Base-by-base conservation (phyloP, 2,888 invertebrate genomes). In the Microlaimidae sp. region DNA sequence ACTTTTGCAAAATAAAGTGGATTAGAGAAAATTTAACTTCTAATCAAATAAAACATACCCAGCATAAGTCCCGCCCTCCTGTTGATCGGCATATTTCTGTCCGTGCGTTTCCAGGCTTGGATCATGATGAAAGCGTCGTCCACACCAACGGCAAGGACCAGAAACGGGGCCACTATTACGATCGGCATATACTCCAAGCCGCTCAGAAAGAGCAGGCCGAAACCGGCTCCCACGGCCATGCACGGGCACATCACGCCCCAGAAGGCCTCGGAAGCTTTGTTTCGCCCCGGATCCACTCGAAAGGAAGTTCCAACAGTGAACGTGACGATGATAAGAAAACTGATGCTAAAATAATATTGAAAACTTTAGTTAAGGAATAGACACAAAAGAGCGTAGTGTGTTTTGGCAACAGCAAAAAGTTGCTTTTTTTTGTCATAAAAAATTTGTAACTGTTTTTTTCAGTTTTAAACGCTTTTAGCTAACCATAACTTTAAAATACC, bases 51-150 rank as follows among this genome's bases (percentile, higher is more conserved):
- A n/a, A n/a, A n/a, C n/a, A n/a, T n/a, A n/a, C n/a, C n/a, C n/a
- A n/a, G n/a, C n/a, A n/a, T n/a, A n/a, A n/a, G n/a, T n/a, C n/a
- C n/a, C n/a, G n/a, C n/a, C n/a, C n/a, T n/a, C n/a, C n/a, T n/a
- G n/a, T n/a, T n/a, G n/a, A n/a, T n/a, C n/a, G n/a, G n/a, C n/a
- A n/a, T n/a, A n/a, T n/a, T n/a, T n/a, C n/a, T 52, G 45, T 63
- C 59, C 13, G 64, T 65, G 24, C 61, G 52, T 32, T 61, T 61
- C 67, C 68, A 67, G 13, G 64, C 61, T 49, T 69, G 66, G 47
- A 67, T 60, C 57, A 65, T 65, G 49, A 67, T 67, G 60, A 63
- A 67, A 2, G 65, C 67, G 47, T 68, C 67, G 56, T 67, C 67
- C 28, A 67, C 66, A 7, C 67, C 67, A 32, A 67, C 65, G 29